Evolutionary conservation across 2,113 vertebrate genomes (phyloP), one percentile per base, ranked within the genome.

Genomic region (Hymenochirus boettgeri): DNA sequence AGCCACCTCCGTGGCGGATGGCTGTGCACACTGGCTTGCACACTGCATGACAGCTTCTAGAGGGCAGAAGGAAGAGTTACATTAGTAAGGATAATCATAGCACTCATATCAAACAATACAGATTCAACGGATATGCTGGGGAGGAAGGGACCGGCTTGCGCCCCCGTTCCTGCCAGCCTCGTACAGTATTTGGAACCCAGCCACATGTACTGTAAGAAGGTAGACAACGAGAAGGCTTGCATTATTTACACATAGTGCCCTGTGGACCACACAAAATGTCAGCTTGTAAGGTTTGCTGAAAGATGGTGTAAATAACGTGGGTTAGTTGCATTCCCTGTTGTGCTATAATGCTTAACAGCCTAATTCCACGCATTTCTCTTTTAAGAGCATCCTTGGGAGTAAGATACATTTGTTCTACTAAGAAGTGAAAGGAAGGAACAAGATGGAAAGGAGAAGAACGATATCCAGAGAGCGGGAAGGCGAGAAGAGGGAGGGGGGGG

Each of bases 1-100:
- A 69, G 56, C 65, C 65, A 69, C 65, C 57, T 59, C 56, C 56
- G 56, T n/a, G 56, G 56, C n/a, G 56, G 65, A 69, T 69, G 65
- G 60, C 47, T 62, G 52, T 62, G 60, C 13, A 60, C 65, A 45
- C 65, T 69, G 56, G 65, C 65, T 23, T 69, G 65, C 48, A 69
- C 57, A 42, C 65, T 69, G 65, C 65, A 69, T 69, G 65, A 69
- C 65, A 69, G 56, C 65, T 69, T 69, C 65, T 69, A 57, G 47
- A 48, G 56, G 56, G 64, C 57, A 69, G 57, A 69, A 67, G 65
- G 31, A 67, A 69, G n/a, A 57, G 54, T 45, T 45, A 60, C 46
- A 60, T 69, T 69, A 69, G 57, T 60, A 60, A 25, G 18, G 29
- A 19, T 27, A 60, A 60, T 39, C 52, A 47, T 66, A 57, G n/a